Conservation (phyloP, 2,113 vertebrate genomes). For the Tychaedon coryphoeus region DNA sequence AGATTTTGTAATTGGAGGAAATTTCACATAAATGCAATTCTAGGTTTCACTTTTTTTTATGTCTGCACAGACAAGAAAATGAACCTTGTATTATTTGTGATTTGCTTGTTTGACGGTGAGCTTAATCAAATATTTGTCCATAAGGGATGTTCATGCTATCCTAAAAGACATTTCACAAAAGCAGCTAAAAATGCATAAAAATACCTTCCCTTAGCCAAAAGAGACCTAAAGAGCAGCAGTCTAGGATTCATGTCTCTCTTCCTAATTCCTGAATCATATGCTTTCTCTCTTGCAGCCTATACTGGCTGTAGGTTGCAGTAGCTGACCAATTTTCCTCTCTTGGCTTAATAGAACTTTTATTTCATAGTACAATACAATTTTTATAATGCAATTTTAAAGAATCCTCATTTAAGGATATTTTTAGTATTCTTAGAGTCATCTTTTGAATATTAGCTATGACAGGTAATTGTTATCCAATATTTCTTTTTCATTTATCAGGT, state of each 20-base stretch:
- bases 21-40: background rate
- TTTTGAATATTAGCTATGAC: background rate
- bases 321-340: background rate
- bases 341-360: background rate
- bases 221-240: background rate
- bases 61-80: background rate
- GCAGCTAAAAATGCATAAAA: background rate
- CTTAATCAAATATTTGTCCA: background rate
- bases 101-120: background rate
- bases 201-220: background rate
- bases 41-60: background rate
- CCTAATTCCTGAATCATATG: fast-evolving
- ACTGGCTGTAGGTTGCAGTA: background rate
- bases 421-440: background rate
- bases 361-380: background rate
- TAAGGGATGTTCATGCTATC: background rate
- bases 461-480: background rate
- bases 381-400: background rate
- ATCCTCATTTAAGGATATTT: background rate
- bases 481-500: background rate
- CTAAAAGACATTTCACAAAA: background rate
- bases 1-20: background rate
- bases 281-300: background rate
- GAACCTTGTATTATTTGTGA: background rate
- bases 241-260: background rate